Percentiles rank a stretch among this genome's conserved stretches.
Conservation (phyloP, 2,888 invertebrate genomes). For the Psylliodes chrysocephalus region DNA sequence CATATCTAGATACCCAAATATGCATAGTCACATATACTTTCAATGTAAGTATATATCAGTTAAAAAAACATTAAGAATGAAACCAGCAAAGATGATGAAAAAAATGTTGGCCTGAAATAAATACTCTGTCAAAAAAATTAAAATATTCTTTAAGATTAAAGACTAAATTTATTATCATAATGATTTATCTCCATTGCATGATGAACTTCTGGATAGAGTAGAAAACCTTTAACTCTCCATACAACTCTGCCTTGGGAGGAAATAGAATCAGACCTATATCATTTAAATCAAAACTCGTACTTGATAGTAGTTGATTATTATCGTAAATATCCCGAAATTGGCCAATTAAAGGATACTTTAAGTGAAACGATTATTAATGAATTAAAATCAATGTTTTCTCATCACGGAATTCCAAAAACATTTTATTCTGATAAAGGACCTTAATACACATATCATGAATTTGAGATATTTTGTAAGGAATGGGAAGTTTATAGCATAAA, state of each 20-base stretch:
- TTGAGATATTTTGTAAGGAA: slow-evolving; percentile 35
- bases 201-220: no score
- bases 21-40: neutral
- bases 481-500: slow-evolving; percentile 43
- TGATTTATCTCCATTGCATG: no score
- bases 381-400: slow-evolving; percentile 35
- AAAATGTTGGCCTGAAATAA: neutral
- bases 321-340: slow-evolving; percentile 33
- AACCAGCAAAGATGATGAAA: neutral
- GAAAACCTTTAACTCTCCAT: neutral
- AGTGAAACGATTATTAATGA: slow-evolving; percentile 26
- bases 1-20: neutral
- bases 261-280: slow-evolving; percentile 31
- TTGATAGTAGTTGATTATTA: slow-evolving; percentile 32
- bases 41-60: neutral
- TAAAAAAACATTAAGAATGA: slow-evolving; percentile 3
- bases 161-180: no score
- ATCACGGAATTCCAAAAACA: slow-evolving; percentile 39
- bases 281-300: slow-evolving; percentile 15
- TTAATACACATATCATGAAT: slow-evolving; percentile 37
- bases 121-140: no score
- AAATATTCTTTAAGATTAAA: no score
- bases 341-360: slow-evolving; percentile 23
- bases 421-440: slow-evolving; percentile 41
- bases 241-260: neutral